Evolutionary conservation across 2,113 vertebrate species (phyloP), one percentile per base, ranked within the genome.

Genomic region (Panthera tigris): DNA sequence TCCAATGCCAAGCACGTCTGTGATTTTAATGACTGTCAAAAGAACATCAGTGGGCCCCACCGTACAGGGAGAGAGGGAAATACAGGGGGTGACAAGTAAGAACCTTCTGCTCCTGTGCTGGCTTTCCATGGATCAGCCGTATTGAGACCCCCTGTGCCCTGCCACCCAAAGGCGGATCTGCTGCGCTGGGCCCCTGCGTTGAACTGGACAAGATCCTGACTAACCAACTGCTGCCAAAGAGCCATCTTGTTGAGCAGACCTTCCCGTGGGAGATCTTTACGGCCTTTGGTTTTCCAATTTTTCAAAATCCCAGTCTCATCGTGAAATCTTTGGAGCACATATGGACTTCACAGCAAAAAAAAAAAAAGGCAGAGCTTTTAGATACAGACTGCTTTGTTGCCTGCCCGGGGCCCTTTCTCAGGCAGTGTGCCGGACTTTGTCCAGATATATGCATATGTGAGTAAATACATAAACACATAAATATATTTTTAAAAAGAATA

Each of bases 181-280:
- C n/a, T 4, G 3, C 27, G 0, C 76, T 8, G 4, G 50, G 36
- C 33, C 57, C 29, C 29, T 2, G 5, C 6, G 9, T 11, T 11
- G 52, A 73, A 55, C 18, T 2, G 45, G 16, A 71, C 52, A 6
- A 55, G 6, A 86, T 0, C 11, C 33, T 31, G 16, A n/a, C 31
- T 68, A 1, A 55, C 6, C 36, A 31, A 23, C n/a, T 45, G 25
- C 16, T 63, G 45, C 61, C 39, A 31, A 89, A 69, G 12, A 71
- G 25, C 33, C 29, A 0, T 33, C 68, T 15, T 52, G 45, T 29
- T 61, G 25, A 71, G 45, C 18, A 82, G 11, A 61, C 16, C 29
- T 68, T 79, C n/a, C 21, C 45, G 16, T 16, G 36, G 16, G 45
- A 66, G 25, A 61, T 39, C 29, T 78, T 84, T 21, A 19, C 5